Percentiles rank a stretch among this genome's conserved stretches.
Evolutionary conservation across 2,888 invertebrate genomes (phyloP).

Genomic region (Chymomyza caudatula): DNA sequence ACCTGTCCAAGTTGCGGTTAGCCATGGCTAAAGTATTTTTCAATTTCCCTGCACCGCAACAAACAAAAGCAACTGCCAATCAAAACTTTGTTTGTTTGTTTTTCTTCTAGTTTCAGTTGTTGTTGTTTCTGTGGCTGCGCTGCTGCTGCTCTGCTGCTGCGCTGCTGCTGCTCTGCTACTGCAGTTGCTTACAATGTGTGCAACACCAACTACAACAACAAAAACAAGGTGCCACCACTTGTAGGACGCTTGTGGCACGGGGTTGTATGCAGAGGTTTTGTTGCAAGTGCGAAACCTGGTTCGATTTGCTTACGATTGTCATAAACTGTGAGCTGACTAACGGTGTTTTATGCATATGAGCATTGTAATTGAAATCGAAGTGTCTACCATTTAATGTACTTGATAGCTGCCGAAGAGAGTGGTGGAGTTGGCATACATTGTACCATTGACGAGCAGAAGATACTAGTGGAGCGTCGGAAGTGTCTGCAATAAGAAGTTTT

Average conservation of each 20-base stretch:
- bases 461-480: no score
- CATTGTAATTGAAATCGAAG: no score
- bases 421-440: no score
- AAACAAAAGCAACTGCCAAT: slow-evolving; percentile 63
- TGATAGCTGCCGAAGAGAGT: no score
- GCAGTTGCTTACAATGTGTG: background rate
- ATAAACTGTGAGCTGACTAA: background rate
- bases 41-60: slow-evolving; percentile 16
- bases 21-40: slow-evolving; percentile 25
- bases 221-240: background rate
- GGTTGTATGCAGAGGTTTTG: background rate
- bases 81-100: slow-evolving; percentile 47
- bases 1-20: slow-evolving; percentile 55
- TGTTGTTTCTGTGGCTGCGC: background rate
- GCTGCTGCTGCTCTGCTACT: background rate
- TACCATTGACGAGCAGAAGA: no score
- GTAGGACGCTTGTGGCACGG: no score
- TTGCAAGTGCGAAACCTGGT: background rate
- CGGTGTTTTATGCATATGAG: no score
- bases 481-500: no score
- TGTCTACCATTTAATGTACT: no score
- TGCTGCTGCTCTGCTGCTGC: no score
- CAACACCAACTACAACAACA: background rate
- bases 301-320: background rate
- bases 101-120: background rate